Percentiles rank a stretch among this genome's conserved stretches.
Evolutionary conservation across 2,113 vertebrate genomes (phyloP).

Genomic region (Bos javanicus): DNA sequence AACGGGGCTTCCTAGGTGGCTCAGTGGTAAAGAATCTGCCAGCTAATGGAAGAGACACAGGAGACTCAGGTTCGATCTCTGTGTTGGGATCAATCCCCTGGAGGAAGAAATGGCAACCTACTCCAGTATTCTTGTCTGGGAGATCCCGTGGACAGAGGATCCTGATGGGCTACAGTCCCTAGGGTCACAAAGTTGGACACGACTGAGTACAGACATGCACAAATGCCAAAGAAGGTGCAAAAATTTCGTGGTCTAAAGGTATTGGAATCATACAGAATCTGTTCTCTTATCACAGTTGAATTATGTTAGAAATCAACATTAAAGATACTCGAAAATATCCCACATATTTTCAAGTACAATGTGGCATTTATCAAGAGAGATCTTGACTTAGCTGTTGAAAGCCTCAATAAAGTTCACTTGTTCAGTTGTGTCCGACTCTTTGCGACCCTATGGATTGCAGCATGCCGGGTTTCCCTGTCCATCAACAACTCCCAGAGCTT

Average conservation of each 20-base stretch:
- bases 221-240: neutral
- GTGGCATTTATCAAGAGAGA: neutral
- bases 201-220: neutral
- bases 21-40: neutral
- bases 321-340: neutral
- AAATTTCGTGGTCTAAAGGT: fast-evolving
- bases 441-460: neutral
- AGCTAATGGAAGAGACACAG: neutral
- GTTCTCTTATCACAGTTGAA: neutral
- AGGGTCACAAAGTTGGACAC: neutral
- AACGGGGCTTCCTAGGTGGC: neutral
- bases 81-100: neutral
- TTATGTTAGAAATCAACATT: neutral
- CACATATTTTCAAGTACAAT: neutral
- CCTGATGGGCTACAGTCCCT: neutral
- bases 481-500: neutral
- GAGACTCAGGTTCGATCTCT: neutral
- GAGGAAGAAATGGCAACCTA: neutral
- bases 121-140: neutral
- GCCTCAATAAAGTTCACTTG: neutral
- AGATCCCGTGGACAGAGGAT: neutral
- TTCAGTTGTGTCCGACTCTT: neutral
- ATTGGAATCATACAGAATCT: neutral
- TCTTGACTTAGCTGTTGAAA: neutral
- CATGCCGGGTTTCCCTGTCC: neutral